These are phyloP conservation scores for Cirrhinus mrigala DNA, from an alignment of 2,797 vertebrate species.

Conservation along the genomic window DNA sequence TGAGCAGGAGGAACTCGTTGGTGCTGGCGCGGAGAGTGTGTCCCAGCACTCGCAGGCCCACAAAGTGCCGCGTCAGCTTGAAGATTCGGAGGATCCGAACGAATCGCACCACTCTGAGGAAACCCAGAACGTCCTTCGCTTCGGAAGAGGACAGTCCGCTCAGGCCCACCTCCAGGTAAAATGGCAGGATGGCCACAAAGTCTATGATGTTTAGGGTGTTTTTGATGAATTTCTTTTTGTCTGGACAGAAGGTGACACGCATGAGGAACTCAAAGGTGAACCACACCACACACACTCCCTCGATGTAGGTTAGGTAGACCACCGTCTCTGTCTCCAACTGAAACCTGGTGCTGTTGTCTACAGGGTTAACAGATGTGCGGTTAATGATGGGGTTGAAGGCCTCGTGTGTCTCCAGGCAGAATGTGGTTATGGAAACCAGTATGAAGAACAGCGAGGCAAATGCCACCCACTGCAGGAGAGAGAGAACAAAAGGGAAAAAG, in stretches of 20 bases:
- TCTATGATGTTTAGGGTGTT: slow-evolving; percentile 93
- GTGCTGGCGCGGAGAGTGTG: slow-evolving; percentile 91
- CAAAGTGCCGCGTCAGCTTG: slow-evolving; percentile 91
- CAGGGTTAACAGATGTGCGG: slow-evolving; percentile 83
- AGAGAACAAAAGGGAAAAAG: slow-evolving; percentile 61
- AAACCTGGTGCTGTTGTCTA: slow-evolving; percentile 83
- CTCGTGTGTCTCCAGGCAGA: slow-evolving; percentile 91
- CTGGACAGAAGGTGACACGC: slow-evolving; percentile 89
- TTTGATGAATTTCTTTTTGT: slow-evolving; percentile 90
- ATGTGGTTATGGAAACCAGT: slow-evolving; percentile 91
- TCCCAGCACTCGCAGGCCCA: slow-evolving; percentile 87
- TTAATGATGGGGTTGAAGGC: slow-evolving; percentile 90
- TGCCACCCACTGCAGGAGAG: slow-evolving; percentile 84
- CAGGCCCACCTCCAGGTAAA: slow-evolving; percentile 91
- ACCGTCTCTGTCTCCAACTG: slow-evolving; percentile 88
- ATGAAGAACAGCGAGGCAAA: slow-evolving; percentile 93
- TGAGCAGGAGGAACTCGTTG: slow-evolving; percentile 91
- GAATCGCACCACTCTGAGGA: slow-evolving; percentile 88
- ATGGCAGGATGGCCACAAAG: slow-evolving; percentile 92
- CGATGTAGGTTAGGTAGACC: slow-evolving; percentile 90
- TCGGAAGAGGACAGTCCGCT: slow-evolving; percentile 90
- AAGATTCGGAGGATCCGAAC: slow-evolving; percentile 91
- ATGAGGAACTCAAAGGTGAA: slow-evolving; percentile 93
- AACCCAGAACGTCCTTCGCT: slow-evolving; percentile 91
- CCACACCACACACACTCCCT: slow-evolving; percentile 92